phyloP scores from a whole-genome alignment of 1,140 invertebrate species.

The Bombyx mandarina region DNA sequence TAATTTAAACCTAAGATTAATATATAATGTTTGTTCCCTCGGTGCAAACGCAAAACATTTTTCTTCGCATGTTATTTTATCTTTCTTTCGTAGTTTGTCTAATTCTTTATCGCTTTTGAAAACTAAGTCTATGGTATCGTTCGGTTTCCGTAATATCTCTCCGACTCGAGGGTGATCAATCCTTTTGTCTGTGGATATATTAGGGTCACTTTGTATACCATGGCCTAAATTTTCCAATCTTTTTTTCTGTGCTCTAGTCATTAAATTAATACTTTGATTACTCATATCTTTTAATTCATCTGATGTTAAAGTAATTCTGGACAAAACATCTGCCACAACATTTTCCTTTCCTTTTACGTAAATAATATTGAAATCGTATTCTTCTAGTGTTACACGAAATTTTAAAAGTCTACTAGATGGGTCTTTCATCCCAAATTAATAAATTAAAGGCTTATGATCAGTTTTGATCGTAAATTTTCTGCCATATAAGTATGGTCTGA shows the following conservation, averaged over 20 bases:
- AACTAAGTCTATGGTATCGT: neutral
- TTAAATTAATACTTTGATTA: constrained; percentile 6
- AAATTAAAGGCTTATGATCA: too few species aligned
- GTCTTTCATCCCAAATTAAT: too few species aligned
- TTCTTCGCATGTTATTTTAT: constrained; percentile 2
- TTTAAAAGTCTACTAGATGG: too few species aligned
- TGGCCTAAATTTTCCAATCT: neutral
- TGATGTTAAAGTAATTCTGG: constrained; percentile 9
- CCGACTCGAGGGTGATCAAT: neutral
- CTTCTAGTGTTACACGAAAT: too few species aligned
- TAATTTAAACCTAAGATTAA: too few species aligned
- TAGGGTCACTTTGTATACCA: neutral
- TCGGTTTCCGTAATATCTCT: constrained; percentile 2
- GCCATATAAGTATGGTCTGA: too few species aligned
- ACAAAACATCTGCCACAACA: constrained; percentile 20
- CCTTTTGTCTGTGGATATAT: neutral
- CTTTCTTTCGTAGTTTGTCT: neutral
- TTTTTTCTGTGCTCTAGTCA: constrained; percentile 9
- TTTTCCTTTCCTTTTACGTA: neutral
- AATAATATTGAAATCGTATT: too few species aligned
- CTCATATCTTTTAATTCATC: constrained; percentile 17
- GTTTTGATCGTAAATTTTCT: too few species aligned
- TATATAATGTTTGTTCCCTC: neutral
- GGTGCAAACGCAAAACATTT: constrained; percentile 11
- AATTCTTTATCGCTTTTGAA: neutral